Conservation (phyloP, 2,113 vertebrate species). For the Cyanoramphus novaezelandiae region DNA sequence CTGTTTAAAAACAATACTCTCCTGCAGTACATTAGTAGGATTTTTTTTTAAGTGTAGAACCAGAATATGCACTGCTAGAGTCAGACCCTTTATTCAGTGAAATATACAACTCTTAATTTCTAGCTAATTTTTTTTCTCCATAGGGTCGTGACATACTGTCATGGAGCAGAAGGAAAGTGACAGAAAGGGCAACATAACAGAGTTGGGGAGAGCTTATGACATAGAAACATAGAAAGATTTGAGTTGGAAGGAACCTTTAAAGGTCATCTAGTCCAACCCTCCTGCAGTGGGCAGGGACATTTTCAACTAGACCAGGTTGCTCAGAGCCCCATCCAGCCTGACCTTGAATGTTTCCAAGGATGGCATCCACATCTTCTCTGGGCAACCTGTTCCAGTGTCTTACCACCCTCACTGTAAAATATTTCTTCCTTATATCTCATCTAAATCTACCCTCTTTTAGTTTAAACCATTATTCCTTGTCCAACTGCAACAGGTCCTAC, state of each 20-base stretch:
- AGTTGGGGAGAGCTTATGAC: neutral
- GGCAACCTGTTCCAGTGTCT: neutral
- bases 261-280: neutral
- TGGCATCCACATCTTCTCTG: neutral
- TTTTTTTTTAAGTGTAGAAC: neutral
- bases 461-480: neutral
- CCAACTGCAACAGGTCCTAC: neutral
- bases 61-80: neutral
- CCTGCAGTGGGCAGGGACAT: neutral
- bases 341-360: neutral
- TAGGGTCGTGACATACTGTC: neutral
- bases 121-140: neutral
- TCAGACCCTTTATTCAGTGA: neutral
- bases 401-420: accelerated
- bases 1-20: constrained; percentile 23
- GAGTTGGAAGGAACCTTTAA: neutral
- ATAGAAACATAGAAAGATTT: neutral
- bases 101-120: neutral
- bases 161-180: neutral
- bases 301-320: neutral
- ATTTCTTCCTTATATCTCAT: neutral
- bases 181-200: neutral
- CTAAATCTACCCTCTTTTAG: neutral
- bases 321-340: neutral
- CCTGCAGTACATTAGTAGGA: neutral